Evolutionary conservation across 1,140 invertebrate genomes (phyloP), one percentile per base, ranked within the genome.

Genomic region (Bathynomus jamesi): DNA sequence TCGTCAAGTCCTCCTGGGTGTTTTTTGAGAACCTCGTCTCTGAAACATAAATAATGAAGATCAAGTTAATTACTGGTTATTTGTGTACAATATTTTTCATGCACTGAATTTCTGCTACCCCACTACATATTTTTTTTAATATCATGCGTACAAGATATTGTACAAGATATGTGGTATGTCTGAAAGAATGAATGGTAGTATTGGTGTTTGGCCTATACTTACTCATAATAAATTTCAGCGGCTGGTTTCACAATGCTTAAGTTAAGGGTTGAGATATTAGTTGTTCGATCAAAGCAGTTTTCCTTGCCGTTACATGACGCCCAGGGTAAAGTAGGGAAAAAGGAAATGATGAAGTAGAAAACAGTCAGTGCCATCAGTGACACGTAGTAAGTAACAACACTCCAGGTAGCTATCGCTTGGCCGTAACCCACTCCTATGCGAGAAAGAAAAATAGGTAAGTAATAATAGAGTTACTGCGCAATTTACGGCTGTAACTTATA

Each of bases 351-450:
- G 61, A 84, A 83, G 67, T 83, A 83, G 65, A 78, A 83, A 0
- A 83, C 68, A 4, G 80, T 78, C 10, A 81, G 66, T 3, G 81
- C 82, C 81, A 83, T 83, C 4, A 83, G 67, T n/a, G 78, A 78
- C 53, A 80, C 80, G 68, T 83, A 83, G 70, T 82, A 83, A 4
- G 82, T 80, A 4, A 80, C 68, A 0, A 83, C 78, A 28, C 78
- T 79, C 5, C 75, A 76, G 4, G 79, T 79, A 3, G 78, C 78
- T 24, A 82, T 70, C n/a, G 81, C 69, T 67, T 82, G 79, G 2
- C 81, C 82, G 67, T 81, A 83, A 3, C 83, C 83, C 13, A 84
- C 74, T 25, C 82, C 83, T 84, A 5, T n/a, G n/a, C n/a, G n/a
- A n/a, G n/a, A n/a, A n/a, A n/a, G n/a, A n/a, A n/a, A n/a, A n/a